These are phyloP conservation scores for Halichoerus grypus DNA, from an alignment of 2,113 vertebrate species.

Conservation along the genomic window DNA sequence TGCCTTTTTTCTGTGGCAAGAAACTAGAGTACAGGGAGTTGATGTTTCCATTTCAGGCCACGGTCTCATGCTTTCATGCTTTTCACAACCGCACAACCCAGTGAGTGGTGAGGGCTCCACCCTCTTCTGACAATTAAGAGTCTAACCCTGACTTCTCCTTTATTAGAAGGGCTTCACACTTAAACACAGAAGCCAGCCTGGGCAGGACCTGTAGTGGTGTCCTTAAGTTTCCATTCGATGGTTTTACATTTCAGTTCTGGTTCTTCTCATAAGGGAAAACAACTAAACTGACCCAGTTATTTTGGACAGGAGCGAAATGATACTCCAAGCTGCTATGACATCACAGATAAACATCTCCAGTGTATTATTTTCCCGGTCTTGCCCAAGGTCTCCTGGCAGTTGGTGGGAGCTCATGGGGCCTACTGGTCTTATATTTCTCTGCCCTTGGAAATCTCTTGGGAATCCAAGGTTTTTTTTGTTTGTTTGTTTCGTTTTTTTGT, in stretches of 20 bases:
- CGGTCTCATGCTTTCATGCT: background rate
- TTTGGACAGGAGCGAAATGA: constrained; percentile 28
- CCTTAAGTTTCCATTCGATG: background rate
- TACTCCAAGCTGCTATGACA: background rate
- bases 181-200: background rate
- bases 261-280: constrained; percentile 5
- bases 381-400: constrained; percentile 29
- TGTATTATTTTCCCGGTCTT: constrained; percentile 23
- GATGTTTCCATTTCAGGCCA: background rate
- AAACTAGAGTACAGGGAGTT: background rate
- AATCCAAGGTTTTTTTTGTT: background rate
- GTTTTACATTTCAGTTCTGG: background rate
- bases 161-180: background rate
- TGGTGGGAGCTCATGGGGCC: background rate
- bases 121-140: background rate
- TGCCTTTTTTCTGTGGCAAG: background rate
- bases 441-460: background rate
- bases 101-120: background rate
- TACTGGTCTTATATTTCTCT: background rate
- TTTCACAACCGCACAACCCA: background rate
- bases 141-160: background rate
- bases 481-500: background rate
- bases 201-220: background rate
- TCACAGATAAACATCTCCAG: background rate
- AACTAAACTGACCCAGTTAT: background rate